phyloP scores from a whole-genome alignment of 2,888 invertebrate species.

The Cylindroiulus punctatus region DNA sequence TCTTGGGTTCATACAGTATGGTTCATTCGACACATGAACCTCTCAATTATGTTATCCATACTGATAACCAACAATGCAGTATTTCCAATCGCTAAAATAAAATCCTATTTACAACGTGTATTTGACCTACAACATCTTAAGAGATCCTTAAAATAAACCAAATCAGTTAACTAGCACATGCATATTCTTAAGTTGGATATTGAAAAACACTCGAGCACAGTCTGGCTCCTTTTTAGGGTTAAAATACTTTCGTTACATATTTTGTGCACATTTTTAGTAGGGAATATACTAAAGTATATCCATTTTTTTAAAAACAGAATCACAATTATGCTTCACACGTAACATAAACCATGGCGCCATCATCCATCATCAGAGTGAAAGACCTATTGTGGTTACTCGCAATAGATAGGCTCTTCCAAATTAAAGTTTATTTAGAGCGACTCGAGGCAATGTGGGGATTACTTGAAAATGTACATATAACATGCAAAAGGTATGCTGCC shows the following conservation, averaged over 20 bases:
- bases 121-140: neutral
- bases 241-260: too few species aligned
- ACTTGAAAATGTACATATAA: neutral
- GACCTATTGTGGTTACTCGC: too few species aligned
- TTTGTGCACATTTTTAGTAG: too few species aligned
- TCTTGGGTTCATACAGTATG: neutral
- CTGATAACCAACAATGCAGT: neutral
- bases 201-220: too few species aligned
- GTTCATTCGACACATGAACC: neutral
- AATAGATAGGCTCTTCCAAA: too few species aligned
- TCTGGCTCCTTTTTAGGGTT: too few species aligned
- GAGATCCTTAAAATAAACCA: neutral
- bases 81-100: neutral
- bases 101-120: neutral
- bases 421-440: too few species aligned
- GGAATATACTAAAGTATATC: too few species aligned
- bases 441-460: neutral
- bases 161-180: neutral
- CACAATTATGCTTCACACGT: too few species aligned
- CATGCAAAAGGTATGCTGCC: too few species aligned
- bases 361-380: too few species aligned
- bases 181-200: neutral
- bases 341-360: neutral
- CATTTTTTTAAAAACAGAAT: too few species aligned
- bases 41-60: conserved; percentile 20